Evolutionary conservation across 2,888 invertebrate genomes (phyloP).

Genomic region (Panzeria rudis): DNA sequence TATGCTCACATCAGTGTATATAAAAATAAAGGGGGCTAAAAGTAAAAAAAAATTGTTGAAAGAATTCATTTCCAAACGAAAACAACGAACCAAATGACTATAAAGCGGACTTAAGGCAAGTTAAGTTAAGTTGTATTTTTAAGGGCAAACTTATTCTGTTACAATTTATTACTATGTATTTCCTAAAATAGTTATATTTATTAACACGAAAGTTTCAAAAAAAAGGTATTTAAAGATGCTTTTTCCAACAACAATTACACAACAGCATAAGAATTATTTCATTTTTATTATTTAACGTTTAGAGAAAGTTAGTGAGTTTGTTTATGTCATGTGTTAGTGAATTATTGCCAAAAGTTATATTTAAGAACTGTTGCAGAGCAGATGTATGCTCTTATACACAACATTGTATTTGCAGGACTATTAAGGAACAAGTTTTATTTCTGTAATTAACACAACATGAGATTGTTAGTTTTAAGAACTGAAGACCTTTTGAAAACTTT

Average conservation of each 20-base stretch:
- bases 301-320: conserved; percentile 1
- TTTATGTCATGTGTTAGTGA: conserved; percentile 67
- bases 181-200: conserved; percentile 33
- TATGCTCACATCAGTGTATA: neutral
- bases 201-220: conserved; percentile 27
- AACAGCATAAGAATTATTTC: neutral
- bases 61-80: neutral
- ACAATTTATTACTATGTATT: conserved; percentile 48
- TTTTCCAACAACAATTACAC: conserved; percentile 23
- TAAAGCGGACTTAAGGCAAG: conserved; percentile 18
- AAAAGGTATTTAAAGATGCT: conserved; percentile 19
- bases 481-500: conserved; percentile 20
- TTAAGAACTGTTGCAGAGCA: conserved; percentile 22
- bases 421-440: conserved; percentile 29
- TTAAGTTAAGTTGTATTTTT: neutral
- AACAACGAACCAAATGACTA: neutral
- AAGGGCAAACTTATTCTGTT: neutral
- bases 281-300: neutral
- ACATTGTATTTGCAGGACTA: neutral
- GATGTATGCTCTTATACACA: neutral
- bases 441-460: conserved; percentile 62
- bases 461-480: neutral
- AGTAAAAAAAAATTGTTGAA: neutral
- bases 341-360: conserved; percentile 57
- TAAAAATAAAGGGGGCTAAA: neutral